These are phyloP conservation scores for Bombus terrestris DNA, from an alignment of 1,140 invertebrate species.

Conservation along the genomic window DNA sequence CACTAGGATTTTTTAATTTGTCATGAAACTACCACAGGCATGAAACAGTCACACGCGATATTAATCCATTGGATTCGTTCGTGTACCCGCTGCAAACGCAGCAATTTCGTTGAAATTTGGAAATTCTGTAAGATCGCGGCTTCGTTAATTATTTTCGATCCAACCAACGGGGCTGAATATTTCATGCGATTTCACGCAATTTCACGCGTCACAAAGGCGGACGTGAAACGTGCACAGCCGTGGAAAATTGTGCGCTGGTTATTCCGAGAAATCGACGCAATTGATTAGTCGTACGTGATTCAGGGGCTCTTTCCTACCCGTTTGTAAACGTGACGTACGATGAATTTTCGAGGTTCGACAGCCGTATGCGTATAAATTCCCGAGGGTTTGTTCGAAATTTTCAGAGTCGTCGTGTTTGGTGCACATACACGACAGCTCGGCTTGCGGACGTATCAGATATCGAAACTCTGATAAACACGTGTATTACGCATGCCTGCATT, in stretches of 20 bases:
- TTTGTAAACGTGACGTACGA: constrained; percentile 13
- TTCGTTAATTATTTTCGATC: neutral
- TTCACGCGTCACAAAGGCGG: neutral
- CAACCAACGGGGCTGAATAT: neutral
- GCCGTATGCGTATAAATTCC: neutral
- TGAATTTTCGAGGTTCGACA: constrained; percentile 8
- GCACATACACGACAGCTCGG: neutral
- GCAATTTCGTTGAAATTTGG: neutral
- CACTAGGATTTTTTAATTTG: constrained; percentile 1
- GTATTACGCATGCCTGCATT: neutral
- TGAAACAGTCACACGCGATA: too few species aligned
- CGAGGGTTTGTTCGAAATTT: constrained; percentile 2
- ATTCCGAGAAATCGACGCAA: constrained; percentile 24
- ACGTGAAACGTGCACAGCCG: neutral
- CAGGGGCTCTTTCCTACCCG: neutral
- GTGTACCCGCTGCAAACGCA: neutral
- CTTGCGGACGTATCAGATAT: constrained; percentile 7
- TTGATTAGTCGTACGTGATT: constrained; percentile 32
- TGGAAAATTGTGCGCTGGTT: neutral
- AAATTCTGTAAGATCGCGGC: neutral
- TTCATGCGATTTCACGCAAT: neutral
- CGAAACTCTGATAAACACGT: constrained; percentile 2
- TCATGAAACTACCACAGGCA: neutral
- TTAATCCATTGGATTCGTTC: too few species aligned
- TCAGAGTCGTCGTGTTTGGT: neutral